A percentile compares a stretch with the other conserved stretches of the same genome.
These are phyloP conservation scores for Zoanthus sociatus DNA, from an alignment of 92 coral and sea anemone genomes.

Conservation along the genomic window DNA sequence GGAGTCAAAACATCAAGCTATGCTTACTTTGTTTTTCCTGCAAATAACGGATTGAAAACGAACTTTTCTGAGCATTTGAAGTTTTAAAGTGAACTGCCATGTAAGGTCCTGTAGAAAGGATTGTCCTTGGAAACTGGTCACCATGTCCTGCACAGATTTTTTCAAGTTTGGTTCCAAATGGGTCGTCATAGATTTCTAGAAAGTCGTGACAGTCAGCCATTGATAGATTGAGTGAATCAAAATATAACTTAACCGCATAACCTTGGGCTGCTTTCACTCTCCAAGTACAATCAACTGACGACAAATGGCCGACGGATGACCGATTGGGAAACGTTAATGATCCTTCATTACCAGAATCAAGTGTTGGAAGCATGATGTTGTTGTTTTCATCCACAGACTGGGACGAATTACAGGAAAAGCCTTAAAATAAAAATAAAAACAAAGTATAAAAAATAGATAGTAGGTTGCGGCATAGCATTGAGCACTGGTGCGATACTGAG, in stretches of 20 bases:
- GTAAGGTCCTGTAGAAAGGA: constrained; percentile 19
- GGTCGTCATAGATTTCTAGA: constrained; percentile 34
- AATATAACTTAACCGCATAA: neutral
- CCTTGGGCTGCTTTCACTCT: constrained; percentile 15
- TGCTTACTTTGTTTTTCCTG: constrained; percentile 25
- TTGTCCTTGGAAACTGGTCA: neutral
- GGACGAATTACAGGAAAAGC: constrained; percentile 16
- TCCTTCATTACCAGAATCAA: neutral
- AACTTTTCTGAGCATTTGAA: constrained; percentile 24
- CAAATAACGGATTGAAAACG: constrained; percentile 11
- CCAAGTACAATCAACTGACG: constrained; percentile 41
- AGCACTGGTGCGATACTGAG: too few species aligned
- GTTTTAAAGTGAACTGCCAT: constrained; percentile 21
- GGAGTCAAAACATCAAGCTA: neutral
- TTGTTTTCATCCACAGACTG: constrained; percentile 30
- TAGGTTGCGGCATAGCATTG: too few species aligned
- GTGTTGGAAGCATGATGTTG: constrained; percentile 34
- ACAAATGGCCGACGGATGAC: neutral
- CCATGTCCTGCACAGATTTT: constrained; percentile 22
- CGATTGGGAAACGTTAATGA: constrained; percentile 22
- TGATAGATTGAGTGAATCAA: constrained; percentile 32
- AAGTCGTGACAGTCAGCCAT: constrained; percentile 13
- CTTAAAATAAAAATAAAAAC: neutral
- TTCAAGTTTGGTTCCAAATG: constrained; percentile 34
- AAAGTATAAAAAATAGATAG: too few species aligned